Evolutionary conservation across 2,113 vertebrate species (phyloP), one percentile per base, ranked within the genome.

Genomic region (Brachirus orientalis): DNA sequence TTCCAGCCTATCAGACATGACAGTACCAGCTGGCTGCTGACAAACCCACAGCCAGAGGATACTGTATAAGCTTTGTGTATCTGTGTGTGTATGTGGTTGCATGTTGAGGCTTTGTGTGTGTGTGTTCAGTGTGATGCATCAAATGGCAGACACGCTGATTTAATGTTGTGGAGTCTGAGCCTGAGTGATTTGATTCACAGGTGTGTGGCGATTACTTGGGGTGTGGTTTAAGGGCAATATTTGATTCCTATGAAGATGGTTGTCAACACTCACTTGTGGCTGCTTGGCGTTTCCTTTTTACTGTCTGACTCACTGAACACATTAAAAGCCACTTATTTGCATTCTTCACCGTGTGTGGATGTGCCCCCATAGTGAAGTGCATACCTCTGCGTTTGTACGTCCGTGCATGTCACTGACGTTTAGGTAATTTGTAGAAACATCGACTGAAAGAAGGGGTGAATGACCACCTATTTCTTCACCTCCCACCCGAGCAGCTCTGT

Each of bases 21-120:
- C 91, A 90, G 91, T 89, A 90, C 91, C 92, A 94, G 92, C 91
- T 93, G 91, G 88, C 90, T 89, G 79, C 77, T 86, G 88, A 90
- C 89, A 80, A 83, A 85, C 73, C 68, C 86, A 69, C 77, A 79
- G 83, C 81, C 81, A 84, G 77, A 82, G 77, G 77, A 85, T 80
- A 57, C 54, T 55, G 36, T 40, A 80, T 54, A 77, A 69, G 67
- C 65, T 74, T 38, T 65, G 40, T 77, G 56, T 68, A 37, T 56
- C 56, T 22, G 69, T 58, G 40, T 10, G 53, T 67, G 8, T 40
- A 12, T 58, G 62, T 9, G 18, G 36, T 46, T 37, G 47, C 20
- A 2, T 46, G 56, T 20, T 6, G 58, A 40, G 52, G 10, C 55
- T 47, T 72, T 54, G n/a, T 47, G 9, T 45, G 7, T 35, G 48